Evolutionary conservation across 2,797 vertebrate species (phyloP), one percentile per base, ranked within the genome.

Genomic region (Phylloscopus collybita): DNA sequence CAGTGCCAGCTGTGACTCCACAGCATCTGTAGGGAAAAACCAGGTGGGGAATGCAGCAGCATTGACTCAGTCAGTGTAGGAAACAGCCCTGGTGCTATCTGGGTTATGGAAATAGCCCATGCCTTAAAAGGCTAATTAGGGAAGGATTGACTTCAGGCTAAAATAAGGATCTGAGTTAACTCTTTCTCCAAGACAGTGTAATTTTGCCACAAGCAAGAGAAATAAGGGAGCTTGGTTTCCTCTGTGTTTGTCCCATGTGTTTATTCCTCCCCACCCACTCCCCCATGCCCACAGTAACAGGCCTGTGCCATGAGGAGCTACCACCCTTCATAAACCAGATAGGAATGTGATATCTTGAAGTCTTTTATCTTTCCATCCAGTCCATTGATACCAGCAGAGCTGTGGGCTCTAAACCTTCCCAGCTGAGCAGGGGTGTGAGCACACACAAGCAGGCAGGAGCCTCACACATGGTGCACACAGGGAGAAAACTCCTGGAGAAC

Each of bases 121-220:
- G 45, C 79, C 80, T 83, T 85, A 67, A 90, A 87, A 86, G 88
- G 80, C 71, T 91, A 18, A 79, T 89, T 50, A 74, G 78, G 73
- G 78, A 81, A 92, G 66, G 54, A 21, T 32, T 93, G 53, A 61
- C 80, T 92, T 79, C 27, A 56, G 74, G 60, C 86, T 84, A 59
- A 69, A 78, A 32, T 5, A 61, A 49, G 53, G 18, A 38, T 86
- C 44, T 23, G 26, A 79, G 50, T 91, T 92, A 72, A 89, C 86
- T 76, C 50, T 34, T 91, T 57, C 53, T 51, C 54, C 54, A 69
- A 57, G 34, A n/a, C 34, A 61, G 30, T 1, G 2, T 72, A 49
- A 8, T 64, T 69, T 70, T 90, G 27, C 62, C 27, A 8, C 0
- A 1, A 81, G 38, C 38, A 66, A 32, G 51, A 86, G 73, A 30